Evolutionary conservation across 92 coral and sea anemone species (phyloP), one percentile per base, ranked within the genome.

Genomic region (Epizoanthus stellaris): DNA sequence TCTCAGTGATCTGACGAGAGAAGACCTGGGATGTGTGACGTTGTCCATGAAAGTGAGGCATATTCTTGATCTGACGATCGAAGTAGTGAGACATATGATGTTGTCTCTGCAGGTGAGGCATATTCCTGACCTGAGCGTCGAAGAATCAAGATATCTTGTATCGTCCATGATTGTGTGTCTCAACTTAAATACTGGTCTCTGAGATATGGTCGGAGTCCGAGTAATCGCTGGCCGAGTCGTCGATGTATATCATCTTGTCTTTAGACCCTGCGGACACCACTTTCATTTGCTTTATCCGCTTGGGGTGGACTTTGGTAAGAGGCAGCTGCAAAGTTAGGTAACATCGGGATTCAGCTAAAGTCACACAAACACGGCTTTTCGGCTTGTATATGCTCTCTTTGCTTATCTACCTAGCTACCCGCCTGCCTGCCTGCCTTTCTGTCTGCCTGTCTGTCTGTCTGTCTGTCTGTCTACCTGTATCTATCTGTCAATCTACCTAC

Each of bases 231-330:
- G 69, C 69, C 10, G 82, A 61, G 70, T 77, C 82, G 45, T 77
- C 82, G 23, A 77, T 77, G 70, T 77, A 77, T n/a, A 77, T 57
- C 68, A 77, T 62, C 58, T 62, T 77, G 58, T 77, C 82, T 61
- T 42, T 62, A 60, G 82, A 77, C 0, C 69, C 70, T 39, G 58
- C 63, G 38, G 71, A 39, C 70, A 62, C 19, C 69, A 61, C 70
- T 77, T 19, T 77, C 71, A 77, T 77, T 42, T 77, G 82, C 14
- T 61, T 52, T 30, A 77, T 62, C 70, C 63, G 62, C 56, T n/a
- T 61, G 11, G 82, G 71, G n/a, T 77, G 70, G 14, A 77, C 70
- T 77, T 60, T 77, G 11, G 82, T 61, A 10, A 77, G 54, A 14
- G 70, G 70, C 1, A 25, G 81, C 81, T 75, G 4, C 20, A 60